Evolutionary conservation across 2,797 vertebrate genomes (phyloP), one percentile per base, ranked within the genome.

Genomic region (Yasuhikotakia modesta): DNA sequence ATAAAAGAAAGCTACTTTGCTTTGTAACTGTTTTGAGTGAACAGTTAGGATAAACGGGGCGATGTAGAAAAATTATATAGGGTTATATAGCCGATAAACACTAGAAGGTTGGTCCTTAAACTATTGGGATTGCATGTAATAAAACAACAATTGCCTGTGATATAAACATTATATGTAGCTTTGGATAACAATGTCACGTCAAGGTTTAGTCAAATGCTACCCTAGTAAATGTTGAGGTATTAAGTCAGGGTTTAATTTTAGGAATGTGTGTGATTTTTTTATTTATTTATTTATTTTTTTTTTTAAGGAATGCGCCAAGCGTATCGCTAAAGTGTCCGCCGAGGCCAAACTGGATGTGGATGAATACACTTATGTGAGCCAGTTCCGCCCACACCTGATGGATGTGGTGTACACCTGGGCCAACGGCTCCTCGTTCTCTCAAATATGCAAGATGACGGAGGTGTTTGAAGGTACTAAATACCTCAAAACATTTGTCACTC

Each of bases 391-490:
- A 35, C 96, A 98, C 88, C 90, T 99, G 78, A 99, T 99, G 98
- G 98, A 99, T 67, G 97, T 99, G 50, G 94, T 99, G 1, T 95
- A 94, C 76, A 98, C 97, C 0, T 99, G 98, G 98, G 95, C 97
- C 65, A 96, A 96, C 16, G 97, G 98, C 14, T 94, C 95, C 67
- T 96, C 96, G 0, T 99, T 99, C 50, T 94, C 96, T 57, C 97
- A 99, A 73, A 98, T 99, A 88, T 99, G 98, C 93, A 99, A 98
- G 90, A 99, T 99, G 98, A 99, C 98, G 0, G 98, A 99, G 68
- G 96, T 99, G 76, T 99, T 99, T 82, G 98, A 99, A 95, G 98
- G 98, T 98, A 89, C 73, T 4, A 2, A 10, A 16, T 32, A 32
- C 24, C 32, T 24, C 10, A 30, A 16, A 68, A 13, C 45, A 67